Evolutionary conservation across 2,113 vertebrate species (phyloP).

Genomic region (Corvus moneduloides): DNA sequence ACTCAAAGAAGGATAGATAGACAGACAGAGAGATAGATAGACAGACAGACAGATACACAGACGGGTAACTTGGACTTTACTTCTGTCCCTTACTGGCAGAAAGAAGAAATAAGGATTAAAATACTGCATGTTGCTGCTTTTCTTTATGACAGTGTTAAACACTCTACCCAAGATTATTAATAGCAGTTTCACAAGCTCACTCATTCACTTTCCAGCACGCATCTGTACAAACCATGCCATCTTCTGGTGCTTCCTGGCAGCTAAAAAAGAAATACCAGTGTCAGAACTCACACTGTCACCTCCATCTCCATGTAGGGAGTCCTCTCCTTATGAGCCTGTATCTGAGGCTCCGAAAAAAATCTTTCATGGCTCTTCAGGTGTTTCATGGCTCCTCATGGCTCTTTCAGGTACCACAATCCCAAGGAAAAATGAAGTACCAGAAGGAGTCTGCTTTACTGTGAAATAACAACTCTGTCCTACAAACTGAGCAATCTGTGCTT

Average conservation of each 20-base stretch:
- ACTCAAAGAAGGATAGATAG: not conserved
- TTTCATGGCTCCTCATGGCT: not conserved
- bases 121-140: constrained; percentile 1
- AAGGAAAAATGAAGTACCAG: not conserved
- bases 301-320: not conserved
- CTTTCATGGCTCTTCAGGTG: not conserved
- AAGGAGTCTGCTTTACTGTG: not conserved
- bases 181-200: constrained; percentile 66
- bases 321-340: not conserved
- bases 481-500: not conserved
- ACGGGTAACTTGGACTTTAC: not conserved
- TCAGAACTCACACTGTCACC: constrained; percentile 42
- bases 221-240: constrained; percentile 85
- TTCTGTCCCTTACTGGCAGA: constrained; percentile 1
- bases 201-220: constrained; percentile 49
- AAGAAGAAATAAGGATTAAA: constrained; percentile 15
- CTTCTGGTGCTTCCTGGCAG: constrained; percentile 82
- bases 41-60: not conserved
- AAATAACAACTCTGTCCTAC: not conserved
- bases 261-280: constrained; percentile 51
- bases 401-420: not conserved
- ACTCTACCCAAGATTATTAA: constrained; percentile 69
- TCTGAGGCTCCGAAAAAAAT: not conserved
- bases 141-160: constrained; percentile 47
- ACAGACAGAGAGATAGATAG: not conserved